A percentile compares a stretch with the other conserved stretches of the same genome.
These are phyloP conservation scores for Eolophus roseicapilla DNA, from an alignment of 2,113 vertebrate species.

Conservation along the genomic window DNA sequence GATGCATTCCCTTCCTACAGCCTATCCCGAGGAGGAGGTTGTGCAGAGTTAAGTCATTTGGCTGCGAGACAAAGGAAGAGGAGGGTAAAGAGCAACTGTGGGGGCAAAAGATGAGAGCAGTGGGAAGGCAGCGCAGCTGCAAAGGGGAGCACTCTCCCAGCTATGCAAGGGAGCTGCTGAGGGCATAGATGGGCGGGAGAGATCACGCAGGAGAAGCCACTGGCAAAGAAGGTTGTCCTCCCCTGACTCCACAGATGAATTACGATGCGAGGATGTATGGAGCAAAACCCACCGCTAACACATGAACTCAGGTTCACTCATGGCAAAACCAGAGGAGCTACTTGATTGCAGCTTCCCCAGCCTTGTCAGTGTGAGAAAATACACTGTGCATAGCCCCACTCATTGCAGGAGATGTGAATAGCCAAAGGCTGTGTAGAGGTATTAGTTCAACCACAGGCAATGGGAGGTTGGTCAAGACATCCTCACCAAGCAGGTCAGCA, in stretches of 20 bases:
- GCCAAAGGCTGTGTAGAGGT: neutral
- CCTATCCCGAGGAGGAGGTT: neutral
- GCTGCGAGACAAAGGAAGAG: neutral
- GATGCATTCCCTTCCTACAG: neutral
- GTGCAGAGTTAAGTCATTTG: neutral
- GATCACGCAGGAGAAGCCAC: neutral
- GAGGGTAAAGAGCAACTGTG: neutral
- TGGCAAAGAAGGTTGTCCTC: neutral
- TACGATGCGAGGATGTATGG: fast-evolving
- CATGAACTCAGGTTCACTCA: fast-evolving
- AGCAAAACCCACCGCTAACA: neutral
- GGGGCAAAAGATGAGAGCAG: neutral
- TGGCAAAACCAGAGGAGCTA: neutral
- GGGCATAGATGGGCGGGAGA: neutral
- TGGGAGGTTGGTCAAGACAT: neutral
- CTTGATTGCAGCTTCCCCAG: fast-evolving
- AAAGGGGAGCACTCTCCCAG: neutral
- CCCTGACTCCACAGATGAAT: neutral
- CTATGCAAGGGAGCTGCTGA: neutral
- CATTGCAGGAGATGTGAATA: fast-evolving
- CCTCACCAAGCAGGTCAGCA: neutral
- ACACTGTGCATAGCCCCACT: fast-evolving
- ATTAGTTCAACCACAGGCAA: neutral
- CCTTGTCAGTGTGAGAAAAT: neutral
- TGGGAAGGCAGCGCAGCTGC: neutral